Evolutionary conservation across 2,797 vertebrate genomes (phyloP), one percentile per base, ranked within the genome.

Genomic region (Okamejei kenojei): DNA sequence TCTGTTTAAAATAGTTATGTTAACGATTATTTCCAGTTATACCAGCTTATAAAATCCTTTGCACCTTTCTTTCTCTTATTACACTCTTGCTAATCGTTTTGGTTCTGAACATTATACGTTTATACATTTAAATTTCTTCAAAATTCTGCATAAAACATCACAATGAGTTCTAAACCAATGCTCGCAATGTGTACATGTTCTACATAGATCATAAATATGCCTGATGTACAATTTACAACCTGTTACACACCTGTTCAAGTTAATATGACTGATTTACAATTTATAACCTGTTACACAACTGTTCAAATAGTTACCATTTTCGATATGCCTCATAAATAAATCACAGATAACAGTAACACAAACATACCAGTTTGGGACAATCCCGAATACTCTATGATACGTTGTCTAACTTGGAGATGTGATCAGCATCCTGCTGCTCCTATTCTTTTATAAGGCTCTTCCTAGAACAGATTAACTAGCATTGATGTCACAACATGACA

Each of bases 371-470:
- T 17, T 17, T 54, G 38, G 32, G 71, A 45, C 71, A 92, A 76
- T 92, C 90, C 90, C 74, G 71, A 54, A 74, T 54, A 74, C 38
- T 68, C 65, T 45, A 21, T 73, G 68, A 91, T 54, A 23, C 10
- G 13, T 26, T 17, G 9, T 84, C 68, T 91, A 38, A 73, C 23
- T 76, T 92, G 21, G 26, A 76, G 35, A 26, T 90, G 9, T 26
- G 9, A 74, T 92, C 17, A 29, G 5, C 13, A 0, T 45, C 13
- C 23, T 76, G 23, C 45, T n/a, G 10, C 71, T 88, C n/a, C 26
- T 76, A 35, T 73, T 15, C 90, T 91, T 92, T 74, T 92, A 92
- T 92, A 92, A 21, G 13, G 9, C 71, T 58, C 29, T 92, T 54
- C 90, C 26, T 9, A 15, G 35, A 54, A 11, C 90, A 26, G 90